Conservation (phyloP, 2,888 invertebrate species). For the Linnaemya vulpina region DNA sequence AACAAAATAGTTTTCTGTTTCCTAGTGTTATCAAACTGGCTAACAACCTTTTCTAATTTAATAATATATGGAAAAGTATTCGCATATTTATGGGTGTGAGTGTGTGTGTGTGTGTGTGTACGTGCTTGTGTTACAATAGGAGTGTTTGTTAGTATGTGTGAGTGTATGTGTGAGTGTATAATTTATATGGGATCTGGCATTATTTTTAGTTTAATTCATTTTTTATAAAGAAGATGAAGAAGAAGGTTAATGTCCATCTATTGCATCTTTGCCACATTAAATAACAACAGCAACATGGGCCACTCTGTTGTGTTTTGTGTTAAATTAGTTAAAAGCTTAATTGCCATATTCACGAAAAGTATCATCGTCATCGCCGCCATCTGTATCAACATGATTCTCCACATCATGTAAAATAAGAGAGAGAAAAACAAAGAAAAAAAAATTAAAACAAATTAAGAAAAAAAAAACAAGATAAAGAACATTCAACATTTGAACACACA, state of each 20-base stretch:
- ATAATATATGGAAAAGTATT: constrained; percentile 48
- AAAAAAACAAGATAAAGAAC: not conserved
- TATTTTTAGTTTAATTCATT: constrained; percentile 44
- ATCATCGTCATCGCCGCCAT: constrained; percentile 61
- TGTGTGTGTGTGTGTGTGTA: constrained; percentile 4
- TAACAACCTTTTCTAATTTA: constrained; percentile 60
- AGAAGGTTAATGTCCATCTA: constrained; percentile 71
- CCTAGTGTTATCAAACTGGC: constrained; percentile 54
- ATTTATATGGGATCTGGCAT: constrained; percentile 59
- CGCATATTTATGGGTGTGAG: constrained; percentile 14
- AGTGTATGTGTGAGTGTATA: no score
- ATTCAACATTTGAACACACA: constrained; percentile 18
- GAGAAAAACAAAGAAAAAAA: not conserved
- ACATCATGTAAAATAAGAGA: not conserved
- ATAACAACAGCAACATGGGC: constrained; percentile 37
- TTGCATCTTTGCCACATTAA: constrained; percentile 63
- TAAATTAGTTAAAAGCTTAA: constrained; percentile 73
- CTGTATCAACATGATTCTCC: constrained; percentile 36
- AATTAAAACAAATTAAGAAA: not conserved
- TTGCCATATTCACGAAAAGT: constrained; percentile 72
- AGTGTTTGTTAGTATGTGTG: constrained; percentile 29
- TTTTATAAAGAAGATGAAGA: constrained; percentile 48
- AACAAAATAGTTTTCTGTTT: constrained; percentile 18
- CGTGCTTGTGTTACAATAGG: not conserved
- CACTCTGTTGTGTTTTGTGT: constrained; percentile 48